Percentiles rank a stretch among this genome's conserved stretches.
Conservation (phyloP, 2,888 invertebrate species). For the Nipponacmea schrenckii region DNA sequence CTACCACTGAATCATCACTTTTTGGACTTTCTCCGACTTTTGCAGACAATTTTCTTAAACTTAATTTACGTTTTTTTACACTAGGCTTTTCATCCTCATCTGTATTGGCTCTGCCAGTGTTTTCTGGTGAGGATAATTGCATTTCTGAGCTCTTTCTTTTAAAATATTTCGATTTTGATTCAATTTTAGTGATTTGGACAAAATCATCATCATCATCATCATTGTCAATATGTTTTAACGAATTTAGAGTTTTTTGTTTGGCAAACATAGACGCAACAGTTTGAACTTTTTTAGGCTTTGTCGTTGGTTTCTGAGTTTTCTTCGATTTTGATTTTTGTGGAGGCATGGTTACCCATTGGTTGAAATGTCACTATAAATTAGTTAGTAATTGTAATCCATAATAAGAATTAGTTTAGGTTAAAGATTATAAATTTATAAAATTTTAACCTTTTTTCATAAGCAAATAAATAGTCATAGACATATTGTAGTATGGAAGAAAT, state of each 20-base stretch:
- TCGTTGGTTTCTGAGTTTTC: neutral
- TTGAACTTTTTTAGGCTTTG: neutral
- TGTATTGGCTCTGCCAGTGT: neutral
- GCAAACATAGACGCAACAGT: conserved; percentile 13
- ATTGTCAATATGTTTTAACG: neutral
- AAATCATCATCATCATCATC: conserved; percentile 15
- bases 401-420: too few relatives aligned
- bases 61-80: conserved; percentile 5
- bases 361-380: too few relatives aligned
- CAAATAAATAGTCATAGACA: too few relatives aligned
- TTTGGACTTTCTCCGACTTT: neutral
- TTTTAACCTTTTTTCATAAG: too few relatives aligned
- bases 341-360: too few relatives aligned
- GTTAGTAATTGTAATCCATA: too few relatives aligned
- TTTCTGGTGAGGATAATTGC: neutral
- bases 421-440: too few relatives aligned
- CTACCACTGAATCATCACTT: neutral
- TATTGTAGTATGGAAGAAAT: too few relatives aligned
- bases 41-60: conserved; percentile 13
- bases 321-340: conserved; percentile 3
- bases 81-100: neutral
- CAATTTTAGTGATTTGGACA: conserved; percentile 13
- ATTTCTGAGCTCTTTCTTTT: conserved; percentile 1
- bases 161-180: conserved; percentile 27
- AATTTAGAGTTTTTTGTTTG: conserved; percentile 5